These are phyloP conservation scores for Carabus problematicus DNA, from an alignment of 2,888 invertebrate genomes.

Conservation along the genomic window DNA sequence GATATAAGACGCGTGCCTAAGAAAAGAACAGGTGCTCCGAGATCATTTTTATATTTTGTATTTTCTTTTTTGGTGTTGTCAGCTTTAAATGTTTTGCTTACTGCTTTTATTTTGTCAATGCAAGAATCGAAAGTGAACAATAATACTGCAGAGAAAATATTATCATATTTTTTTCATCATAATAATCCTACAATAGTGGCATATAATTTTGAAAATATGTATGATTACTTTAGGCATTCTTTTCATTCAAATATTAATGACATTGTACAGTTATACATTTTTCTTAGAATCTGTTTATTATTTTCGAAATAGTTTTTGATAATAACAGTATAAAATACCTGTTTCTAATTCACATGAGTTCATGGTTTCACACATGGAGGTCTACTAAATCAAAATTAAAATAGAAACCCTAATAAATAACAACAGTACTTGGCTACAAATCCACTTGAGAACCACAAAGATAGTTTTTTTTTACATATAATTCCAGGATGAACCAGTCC, in stretches of 20 bases:
- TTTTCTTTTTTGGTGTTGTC: not conserved
- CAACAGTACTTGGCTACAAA: not conserved
- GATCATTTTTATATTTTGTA: slow-evolving; percentile 6
- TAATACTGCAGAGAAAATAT: too few species aligned
- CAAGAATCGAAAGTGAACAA: too few species aligned
- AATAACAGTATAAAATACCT: not conserved
- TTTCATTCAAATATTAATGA: too few species aligned
- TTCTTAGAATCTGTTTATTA: too few species aligned
- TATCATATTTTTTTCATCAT: too few species aligned
- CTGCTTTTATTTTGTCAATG: not conserved
- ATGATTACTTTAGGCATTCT: too few species aligned
- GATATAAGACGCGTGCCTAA: slow-evolving; percentile 33
- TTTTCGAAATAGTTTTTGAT: not conserved
- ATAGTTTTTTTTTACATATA: not conserved
- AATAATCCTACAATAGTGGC: too few species aligned
- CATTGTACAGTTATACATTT: too few species aligned
- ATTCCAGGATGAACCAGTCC: not conserved
- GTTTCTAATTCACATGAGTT: too few species aligned
- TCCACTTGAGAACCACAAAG: not conserved
- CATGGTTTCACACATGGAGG: too few species aligned
- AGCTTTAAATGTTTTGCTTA: not conserved
- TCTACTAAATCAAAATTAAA: too few species aligned
- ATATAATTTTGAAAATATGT: too few species aligned
- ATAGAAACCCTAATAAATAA: not conserved
- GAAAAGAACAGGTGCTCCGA: slow-evolving; percentile 19